These are phyloP conservation scores for Myathropa florea DNA, from an alignment of 2,888 invertebrate species.

Conservation along the genomic window DNA sequence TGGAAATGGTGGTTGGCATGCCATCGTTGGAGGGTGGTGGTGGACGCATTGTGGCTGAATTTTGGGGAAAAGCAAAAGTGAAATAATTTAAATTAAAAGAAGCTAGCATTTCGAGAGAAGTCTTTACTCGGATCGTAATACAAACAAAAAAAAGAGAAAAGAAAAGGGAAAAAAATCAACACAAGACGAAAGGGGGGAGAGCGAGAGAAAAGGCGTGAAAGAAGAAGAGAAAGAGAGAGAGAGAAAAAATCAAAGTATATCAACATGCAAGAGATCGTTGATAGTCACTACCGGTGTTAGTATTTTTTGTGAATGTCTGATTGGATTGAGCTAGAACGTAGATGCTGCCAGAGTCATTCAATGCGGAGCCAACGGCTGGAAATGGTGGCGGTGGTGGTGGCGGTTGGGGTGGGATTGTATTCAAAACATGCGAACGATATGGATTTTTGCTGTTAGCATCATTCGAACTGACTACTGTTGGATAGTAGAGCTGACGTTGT, in stretches of 20 bases:
- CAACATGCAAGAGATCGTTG: slow-evolving; percentile 44
- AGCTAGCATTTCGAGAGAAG: slow-evolving; percentile 17
- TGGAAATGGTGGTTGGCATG: not conserved
- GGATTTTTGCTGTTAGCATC: slow-evolving; percentile 18
- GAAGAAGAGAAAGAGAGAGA: not conserved
- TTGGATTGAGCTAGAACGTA: slow-evolving; percentile 11
- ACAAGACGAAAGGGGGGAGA: not conserved
- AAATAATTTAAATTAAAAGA: slow-evolving; percentile 24
- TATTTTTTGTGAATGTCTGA: slow-evolving; percentile 37
- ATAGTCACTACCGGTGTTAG: slow-evolving; percentile 56
- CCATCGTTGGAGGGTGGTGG: slow-evolving; percentile 34
- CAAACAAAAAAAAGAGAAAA: slow-evolving; percentile 5
- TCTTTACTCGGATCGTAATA: not conserved
- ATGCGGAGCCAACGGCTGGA: slow-evolving; percentile 1
- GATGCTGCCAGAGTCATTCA: not conserved
- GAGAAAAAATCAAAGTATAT: not conserved
- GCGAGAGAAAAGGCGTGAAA: not conserved
- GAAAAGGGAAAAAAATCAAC: slow-evolving; percentile 3
- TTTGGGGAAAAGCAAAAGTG: slow-evolving; percentile 12
- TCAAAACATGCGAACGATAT: slow-evolving; percentile 6
- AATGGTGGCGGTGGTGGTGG: slow-evolving; percentile 57
- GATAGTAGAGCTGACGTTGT: slow-evolving; percentile 2
- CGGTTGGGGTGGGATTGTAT: slow-evolving; percentile 33
- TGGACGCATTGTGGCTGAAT: slow-evolving; percentile 48
- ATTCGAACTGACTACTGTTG: not conserved